A percentile compares a stretch with the other conserved stretches of the same genome.
These are phyloP conservation scores for Eleutherodactylus coqui DNA, from an alignment of 2,797 vertebrate genomes.

Conservation along the genomic window DNA sequence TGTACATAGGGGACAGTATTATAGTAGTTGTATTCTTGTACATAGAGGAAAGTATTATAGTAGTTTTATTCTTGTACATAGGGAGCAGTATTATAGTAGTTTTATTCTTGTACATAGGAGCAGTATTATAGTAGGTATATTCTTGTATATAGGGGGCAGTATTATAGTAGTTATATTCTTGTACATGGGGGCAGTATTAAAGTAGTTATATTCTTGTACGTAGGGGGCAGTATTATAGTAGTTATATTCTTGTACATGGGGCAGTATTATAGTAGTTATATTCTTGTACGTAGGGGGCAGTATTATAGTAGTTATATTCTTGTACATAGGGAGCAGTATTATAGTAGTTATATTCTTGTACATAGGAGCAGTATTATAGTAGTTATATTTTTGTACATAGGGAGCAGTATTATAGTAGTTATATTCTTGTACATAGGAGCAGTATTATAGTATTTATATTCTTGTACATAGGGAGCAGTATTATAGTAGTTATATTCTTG, in stretches of 20 bases:
- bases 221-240: not conserved
- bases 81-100: not conserved
- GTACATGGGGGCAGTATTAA: no score
- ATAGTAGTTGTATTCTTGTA: slow-evolving; percentile 7
- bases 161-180: no score
- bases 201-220: no score
- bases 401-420: not conserved
- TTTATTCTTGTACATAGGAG: not conserved
- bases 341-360: slow-evolving; percentile 8
- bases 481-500: not conserved
- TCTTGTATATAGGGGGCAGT: not conserved
- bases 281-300: not conserved
- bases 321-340: no score
- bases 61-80: not conserved
- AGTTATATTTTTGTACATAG: not conserved
- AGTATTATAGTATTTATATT: not conserved
- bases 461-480: not conserved
- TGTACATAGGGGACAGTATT: no score
- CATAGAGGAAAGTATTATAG: not conserved
- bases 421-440: not conserved
- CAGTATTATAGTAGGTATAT: not conserved
- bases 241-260: not conserved
- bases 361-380: not conserved
- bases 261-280: not conserved
- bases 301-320: no score